These are phyloP conservation scores for Caenorhabditis brenneri DNA, from an alignment of 1,140 invertebrate species.

Conservation along the genomic window DNA sequence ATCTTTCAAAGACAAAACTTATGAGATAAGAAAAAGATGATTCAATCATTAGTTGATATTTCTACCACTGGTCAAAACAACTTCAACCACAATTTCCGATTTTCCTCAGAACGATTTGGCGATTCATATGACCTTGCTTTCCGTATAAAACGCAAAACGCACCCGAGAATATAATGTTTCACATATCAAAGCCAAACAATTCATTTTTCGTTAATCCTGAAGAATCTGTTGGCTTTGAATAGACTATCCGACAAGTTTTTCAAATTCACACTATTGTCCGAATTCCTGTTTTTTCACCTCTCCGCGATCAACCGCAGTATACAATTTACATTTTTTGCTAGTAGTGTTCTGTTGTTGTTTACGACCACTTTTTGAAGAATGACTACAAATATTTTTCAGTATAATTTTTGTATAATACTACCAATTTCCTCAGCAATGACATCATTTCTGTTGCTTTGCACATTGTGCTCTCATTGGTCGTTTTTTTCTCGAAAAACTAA, in stretches of 20 bases:
- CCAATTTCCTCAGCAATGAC: background rate
- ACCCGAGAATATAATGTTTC: background rate
- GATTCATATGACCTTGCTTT: background rate
- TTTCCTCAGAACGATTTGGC: background rate
- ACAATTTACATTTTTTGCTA: background rate
- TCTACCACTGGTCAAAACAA: no score
- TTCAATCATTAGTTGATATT: background rate
- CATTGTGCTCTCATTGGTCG: constrained; percentile 1
- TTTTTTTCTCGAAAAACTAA: background rate
- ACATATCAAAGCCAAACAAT: background rate
- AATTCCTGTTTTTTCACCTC: constrained; percentile 35
- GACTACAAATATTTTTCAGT: background rate
- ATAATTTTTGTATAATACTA: background rate
- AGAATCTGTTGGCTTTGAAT: constrained; percentile 2
- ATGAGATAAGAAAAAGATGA: background rate
- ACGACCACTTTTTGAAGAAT: background rate
- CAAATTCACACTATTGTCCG: background rate
- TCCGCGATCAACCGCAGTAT: background rate
- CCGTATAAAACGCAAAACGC: background rate
- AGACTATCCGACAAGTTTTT: background rate
- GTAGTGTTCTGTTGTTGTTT: constrained; percentile 13
- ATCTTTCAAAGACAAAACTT: no score
- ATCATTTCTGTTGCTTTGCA: background rate
- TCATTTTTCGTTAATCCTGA: background rate
- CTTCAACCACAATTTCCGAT: background rate